Evolutionary conservation across 2,113 vertebrate species (phyloP), one percentile per base, ranked within the genome.

Genomic region (Perca schrenkii): DNA sequence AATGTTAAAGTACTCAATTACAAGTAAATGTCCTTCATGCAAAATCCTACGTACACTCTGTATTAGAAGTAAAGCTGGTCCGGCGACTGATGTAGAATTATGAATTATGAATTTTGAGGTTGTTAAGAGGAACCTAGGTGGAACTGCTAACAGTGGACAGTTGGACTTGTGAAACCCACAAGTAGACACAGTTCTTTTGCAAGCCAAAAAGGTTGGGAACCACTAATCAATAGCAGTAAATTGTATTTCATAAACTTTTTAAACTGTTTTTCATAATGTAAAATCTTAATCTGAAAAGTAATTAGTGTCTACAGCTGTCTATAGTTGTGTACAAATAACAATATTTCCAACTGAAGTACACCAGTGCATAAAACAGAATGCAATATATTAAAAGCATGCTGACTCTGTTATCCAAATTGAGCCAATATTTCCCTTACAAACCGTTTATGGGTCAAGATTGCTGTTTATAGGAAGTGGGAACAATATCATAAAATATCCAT

Each of bases 401-500:
- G 8, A 66, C 66, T 70, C 34, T 54, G 14, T 62, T 12, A 53
- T 70, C 56, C 13, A 64, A 70, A 78, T 54, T 21, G 54, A 56
- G 40, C 14, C 64, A 43, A 79, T 65, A 25, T 22, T 80, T 80
- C 11, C 34, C 53, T 54, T 40, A 36, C 47, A 71, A 78, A 81
- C 16, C 10, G 67, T 83, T 81, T 61, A 60, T 65, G 40, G 60
- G n/a, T 64, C 40, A 69, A 77, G 25, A 60, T 31, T 21, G 40
- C 36, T 65, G 25, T 84, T 85, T 85, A 73, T 54, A 57, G 67
- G 52, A 63, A 66, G 66, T 19, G 64, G 31, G 63, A 89, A 85
- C 66, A 83, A 83, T 73, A 67, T 53, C 19, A 79, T 85, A 11
- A 85, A 83, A 75, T 43, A 70, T 56, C 73, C 8, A 80, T 77